Evolutionary conservation across 2,888 invertebrate species (phyloP).

Genomic region (Gibbula magus): DNA sequence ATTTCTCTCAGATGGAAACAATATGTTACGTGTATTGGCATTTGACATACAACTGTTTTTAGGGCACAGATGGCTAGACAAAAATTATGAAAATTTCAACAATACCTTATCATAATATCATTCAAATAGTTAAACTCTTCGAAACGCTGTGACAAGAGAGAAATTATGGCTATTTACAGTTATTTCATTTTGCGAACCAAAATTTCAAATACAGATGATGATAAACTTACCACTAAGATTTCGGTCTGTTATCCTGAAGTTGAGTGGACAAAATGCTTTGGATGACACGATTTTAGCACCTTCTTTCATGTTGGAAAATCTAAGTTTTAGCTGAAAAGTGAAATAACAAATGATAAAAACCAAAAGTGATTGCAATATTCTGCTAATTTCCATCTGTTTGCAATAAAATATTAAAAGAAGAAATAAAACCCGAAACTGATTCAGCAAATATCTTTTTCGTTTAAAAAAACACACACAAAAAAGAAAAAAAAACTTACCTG

Average conservation of each 20-base stretch:
- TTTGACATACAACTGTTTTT: too few relatives aligned
- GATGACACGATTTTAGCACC: constrained; percentile 96
- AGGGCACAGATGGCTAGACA: too few relatives aligned
- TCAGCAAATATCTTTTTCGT: background rate
- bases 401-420: background rate
- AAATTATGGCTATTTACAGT: too few relatives aligned
- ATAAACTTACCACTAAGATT: constrained; percentile 87
- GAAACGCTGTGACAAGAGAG: too few relatives aligned
- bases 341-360: background rate
- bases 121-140: too few relatives aligned
- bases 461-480: background rate
- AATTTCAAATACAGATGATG: background rate
- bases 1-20: too few relatives aligned
- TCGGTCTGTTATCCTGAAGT: constrained; percentile 97
- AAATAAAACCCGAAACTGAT: background rate
- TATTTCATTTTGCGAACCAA: too few relatives aligned
- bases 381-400: background rate
- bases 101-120: too few relatives aligned
- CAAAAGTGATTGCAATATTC: background rate
- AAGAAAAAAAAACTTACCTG: constrained; percentile 65
- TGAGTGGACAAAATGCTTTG: constrained; percentile 98
- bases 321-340: constrained; percentile 86
- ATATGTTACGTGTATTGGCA: too few relatives aligned
- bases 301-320: constrained; percentile 93
- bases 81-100: too few relatives aligned